Base-by-base conservation (phyloP, 1,140 invertebrate species). In the Agrypnia vestita region DNA sequence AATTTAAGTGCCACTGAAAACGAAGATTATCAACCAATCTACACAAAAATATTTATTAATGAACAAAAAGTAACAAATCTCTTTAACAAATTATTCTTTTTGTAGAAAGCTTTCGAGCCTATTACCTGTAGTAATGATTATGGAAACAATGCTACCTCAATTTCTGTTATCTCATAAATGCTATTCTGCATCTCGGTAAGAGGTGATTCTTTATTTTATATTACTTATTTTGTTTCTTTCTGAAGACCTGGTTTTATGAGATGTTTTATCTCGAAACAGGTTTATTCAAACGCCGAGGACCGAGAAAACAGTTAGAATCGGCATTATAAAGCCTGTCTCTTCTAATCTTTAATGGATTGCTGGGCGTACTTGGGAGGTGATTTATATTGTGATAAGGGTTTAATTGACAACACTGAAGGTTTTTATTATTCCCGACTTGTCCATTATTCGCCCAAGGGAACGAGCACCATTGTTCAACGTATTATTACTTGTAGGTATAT, bases 281-380 rank as follows among this genome's bases (percentile, higher is more conserved):
- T 67, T 67, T 67, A 3, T 12, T 67, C 13, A 44, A 67, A 67
- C n/a, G 46, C 46, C 7, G 69, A 7, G 19, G 25, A 55, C 51
- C 11, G 46, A 53, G 44, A 55, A 72, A 72, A 72, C 69, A 72
- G 69, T 72, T 72, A 72, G 69, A 53, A 35, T 72, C 69, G 69
- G 69, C 46, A 51, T 51, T 72, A 53, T 51, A 53, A 71, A 71
- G 47, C 10, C 15, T n/a, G 15, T n/a, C 6, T 46, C 15, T 46
- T 19, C 43, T 49, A 46, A 69, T 69, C 64, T 69, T n/a, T 69
- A 69, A 69, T 49, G 64, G 64, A 47, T 6, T 21, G 47, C 12
- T 19, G 69, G 69, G 69, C 56, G 74, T 44, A 46, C 47, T 62
- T 49, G n/a, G 46, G 21, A n/a, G 15, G 56, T 76, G 74, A 76